Percentiles rank a stretch among this genome's conserved stretches.
phyloP scores from a whole-genome alignment of 92 coral and sea anemone genomes.

The Phenganax subtilis region DNA sequence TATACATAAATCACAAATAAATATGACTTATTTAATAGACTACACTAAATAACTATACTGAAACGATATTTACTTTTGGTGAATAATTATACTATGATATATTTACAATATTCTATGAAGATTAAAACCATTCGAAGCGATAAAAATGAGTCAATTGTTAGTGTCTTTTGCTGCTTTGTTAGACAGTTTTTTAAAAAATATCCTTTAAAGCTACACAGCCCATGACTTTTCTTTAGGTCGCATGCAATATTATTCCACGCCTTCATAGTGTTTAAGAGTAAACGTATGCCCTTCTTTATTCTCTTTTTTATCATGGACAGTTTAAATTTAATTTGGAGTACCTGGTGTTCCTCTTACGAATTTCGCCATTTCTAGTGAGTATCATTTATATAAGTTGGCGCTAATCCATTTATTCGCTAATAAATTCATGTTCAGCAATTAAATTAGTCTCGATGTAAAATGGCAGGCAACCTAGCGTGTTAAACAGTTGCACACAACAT shows the following conservation, averaged over 20 bases:
- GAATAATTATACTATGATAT: background rate
- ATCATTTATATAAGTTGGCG: slow-evolving; percentile 39
- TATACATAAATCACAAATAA: background rate
- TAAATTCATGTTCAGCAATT: slow-evolving; percentile 44
- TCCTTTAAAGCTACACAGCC: background rate
- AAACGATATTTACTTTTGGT: background rate
- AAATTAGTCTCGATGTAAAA: slow-evolving; percentile 44
- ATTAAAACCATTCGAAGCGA: background rate
- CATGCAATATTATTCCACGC: slow-evolving; percentile 2
- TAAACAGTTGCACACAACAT: slow-evolving; percentile 33
- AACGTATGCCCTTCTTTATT: background rate
- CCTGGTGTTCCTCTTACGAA: slow-evolving; percentile 34
- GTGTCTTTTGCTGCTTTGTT: slow-evolving; percentile 8
- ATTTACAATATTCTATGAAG: background rate
- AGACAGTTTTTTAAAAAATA: background rate
- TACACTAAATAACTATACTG: background rate
- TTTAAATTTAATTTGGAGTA: slow-evolving; percentile 30
- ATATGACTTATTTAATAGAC: background rate
- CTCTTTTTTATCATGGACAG: slow-evolving; percentile 13
- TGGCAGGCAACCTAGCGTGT: slow-evolving; percentile 43
- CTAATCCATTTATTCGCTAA: too few species aligned
- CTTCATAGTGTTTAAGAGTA: slow-evolving; percentile 1
- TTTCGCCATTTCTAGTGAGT: slow-evolving; percentile 38
- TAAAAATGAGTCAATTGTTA: background rate
- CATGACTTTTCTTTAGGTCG: background rate